Conservation (phyloP, 2,797 vertebrate genomes). For the Pyrocephalus nanus region DNA sequence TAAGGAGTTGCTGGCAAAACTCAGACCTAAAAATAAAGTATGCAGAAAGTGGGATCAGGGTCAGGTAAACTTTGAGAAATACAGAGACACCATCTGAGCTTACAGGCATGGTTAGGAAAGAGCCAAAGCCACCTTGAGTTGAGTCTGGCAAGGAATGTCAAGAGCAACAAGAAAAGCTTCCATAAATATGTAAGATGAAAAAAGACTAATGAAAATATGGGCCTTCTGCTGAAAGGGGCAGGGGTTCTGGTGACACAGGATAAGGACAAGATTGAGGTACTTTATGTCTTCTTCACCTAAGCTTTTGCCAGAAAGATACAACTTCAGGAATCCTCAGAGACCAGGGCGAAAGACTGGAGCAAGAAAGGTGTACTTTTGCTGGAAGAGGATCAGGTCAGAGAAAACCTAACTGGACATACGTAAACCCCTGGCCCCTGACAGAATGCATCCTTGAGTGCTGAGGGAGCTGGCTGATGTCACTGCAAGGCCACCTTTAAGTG, state of each 20-base stretch:
- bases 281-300: neutral
- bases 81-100: neutral
- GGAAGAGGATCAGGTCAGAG: neutral
- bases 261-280: neutral
- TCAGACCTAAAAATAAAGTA: neutral
- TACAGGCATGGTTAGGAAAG: neutral
- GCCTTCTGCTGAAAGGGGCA: neutral
- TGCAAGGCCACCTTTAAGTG: neutral
- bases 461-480: neutral
- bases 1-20: neutral
- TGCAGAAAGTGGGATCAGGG: neutral
- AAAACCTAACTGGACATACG: neutral
- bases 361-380: neutral
- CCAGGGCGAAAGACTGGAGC: neutral
- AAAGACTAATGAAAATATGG: neutral
- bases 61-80: neutral
- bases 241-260: neutral
- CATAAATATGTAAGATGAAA: neutral
- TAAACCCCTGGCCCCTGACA: neutral
- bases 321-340: neutral
- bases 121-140: neutral
- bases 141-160: neutral
- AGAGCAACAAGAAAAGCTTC: neutral
- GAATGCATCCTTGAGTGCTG: neutral
- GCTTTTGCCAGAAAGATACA: neutral